Percentiles rank a stretch among this genome's conserved stretches.
phyloP scores from a whole-genome alignment of 2,113 vertebrate species.

The Corythornis madagascariensis region DNA sequence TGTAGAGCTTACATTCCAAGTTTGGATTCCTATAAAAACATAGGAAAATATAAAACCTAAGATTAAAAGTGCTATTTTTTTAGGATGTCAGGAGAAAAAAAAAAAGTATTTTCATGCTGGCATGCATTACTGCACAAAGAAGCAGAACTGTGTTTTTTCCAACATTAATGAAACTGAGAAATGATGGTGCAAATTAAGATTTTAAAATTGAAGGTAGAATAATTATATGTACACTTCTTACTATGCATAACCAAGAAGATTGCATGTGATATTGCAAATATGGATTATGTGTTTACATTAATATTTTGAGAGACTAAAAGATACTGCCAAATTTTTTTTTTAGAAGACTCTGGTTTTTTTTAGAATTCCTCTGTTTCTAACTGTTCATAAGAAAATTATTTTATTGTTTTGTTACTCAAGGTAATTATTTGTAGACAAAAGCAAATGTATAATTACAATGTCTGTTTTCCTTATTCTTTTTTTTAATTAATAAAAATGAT shows the following conservation, averaged over 20 bases:
- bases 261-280: slow-evolving; percentile 40
- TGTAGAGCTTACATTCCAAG: not conserved
- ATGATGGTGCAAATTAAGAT: not conserved
- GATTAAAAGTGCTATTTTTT: not conserved
- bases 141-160: not conserved
- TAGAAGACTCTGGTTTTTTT: slow-evolving; percentile 12
- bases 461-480: slow-evolving; percentile 57
- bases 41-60: not conserved
- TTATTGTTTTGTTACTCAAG: slow-evolving; percentile 34
- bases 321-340: slow-evolving; percentile 49
- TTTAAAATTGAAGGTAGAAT: slow-evolving; percentile 9
- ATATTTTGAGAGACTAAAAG: slow-evolving; percentile 7
- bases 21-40: not conserved
- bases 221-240: not conserved
- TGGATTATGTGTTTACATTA: slow-evolving; percentile 4
- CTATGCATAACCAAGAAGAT: not conserved
- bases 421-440: slow-evolving; percentile 25
- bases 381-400: slow-evolving; percentile 27
- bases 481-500: slow-evolving; percentile 71
- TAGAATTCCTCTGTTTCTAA: slow-evolving; percentile 19
- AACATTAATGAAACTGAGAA: not conserved
- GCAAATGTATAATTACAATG: slow-evolving; percentile 26
- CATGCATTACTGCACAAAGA: not conserved
- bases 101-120: not conserved
- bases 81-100: not conserved